Conservation (phyloP, 1,140 invertebrate species). For the Drosophila seguyi region DNA sequence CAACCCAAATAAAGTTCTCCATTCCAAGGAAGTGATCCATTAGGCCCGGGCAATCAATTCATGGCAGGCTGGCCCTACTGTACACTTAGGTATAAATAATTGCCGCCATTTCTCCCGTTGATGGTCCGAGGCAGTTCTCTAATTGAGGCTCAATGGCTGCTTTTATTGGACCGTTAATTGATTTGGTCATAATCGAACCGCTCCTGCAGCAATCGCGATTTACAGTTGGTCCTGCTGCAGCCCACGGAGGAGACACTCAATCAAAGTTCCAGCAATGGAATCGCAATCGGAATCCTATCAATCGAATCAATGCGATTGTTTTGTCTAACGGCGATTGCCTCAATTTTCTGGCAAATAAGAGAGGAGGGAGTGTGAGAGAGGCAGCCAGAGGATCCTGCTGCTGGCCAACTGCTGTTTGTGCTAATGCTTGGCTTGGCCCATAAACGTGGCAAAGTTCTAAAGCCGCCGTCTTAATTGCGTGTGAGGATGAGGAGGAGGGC, state of each 20-base stretch:
- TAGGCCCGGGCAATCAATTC: constrained; percentile 8
- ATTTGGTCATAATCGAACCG: constrained; percentile 27
- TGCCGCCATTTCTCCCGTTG: constrained; percentile 5
- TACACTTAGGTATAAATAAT: constrained; percentile 37
- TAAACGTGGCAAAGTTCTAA: constrained; percentile 60
- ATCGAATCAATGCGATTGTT: constrained; percentile 44
- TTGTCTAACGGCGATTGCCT: constrained; percentile 23
- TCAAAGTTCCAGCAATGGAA: constrained; percentile 25
- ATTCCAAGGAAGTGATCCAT: background rate
- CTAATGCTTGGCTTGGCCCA: constrained; percentile 57
- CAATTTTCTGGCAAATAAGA: constrained; percentile 11
- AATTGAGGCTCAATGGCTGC: constrained; percentile 36
- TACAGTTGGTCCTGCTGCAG: background rate
- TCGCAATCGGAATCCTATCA: constrained; percentile 23
- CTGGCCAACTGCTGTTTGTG: constrained; percentile 43
- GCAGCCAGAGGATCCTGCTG: constrained; percentile 16
- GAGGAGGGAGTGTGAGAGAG: background rate
- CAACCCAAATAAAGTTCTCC: background rate
- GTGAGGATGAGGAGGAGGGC: constrained; percentile 5
- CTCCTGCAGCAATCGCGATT: constrained; percentile 17
- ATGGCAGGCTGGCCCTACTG: constrained; percentile 7
- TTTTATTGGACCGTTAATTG: constrained; percentile 42
- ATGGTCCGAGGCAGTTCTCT: constrained; percentile 25
- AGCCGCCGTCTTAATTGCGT: constrained; percentile 55
- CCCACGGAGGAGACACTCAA: constrained; percentile 17